These are phyloP conservation scores for Holothuria scabra DNA, from an alignment of 53 echinoderm and acorn worm species.

Conservation along the genomic window DNA sequence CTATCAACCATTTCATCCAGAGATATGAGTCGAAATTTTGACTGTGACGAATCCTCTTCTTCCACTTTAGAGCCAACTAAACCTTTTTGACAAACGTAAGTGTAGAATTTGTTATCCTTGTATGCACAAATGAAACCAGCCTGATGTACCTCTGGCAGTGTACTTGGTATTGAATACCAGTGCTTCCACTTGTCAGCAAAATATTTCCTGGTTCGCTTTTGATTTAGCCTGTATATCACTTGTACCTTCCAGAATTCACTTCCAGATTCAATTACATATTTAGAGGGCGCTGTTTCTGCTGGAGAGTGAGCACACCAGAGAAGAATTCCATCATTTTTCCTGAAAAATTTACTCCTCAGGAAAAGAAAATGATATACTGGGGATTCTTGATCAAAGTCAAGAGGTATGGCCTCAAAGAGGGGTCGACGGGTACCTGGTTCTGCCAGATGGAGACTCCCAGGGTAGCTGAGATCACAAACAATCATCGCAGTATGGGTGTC, in stretches of 20 bases:
- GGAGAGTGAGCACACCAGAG: background rate
- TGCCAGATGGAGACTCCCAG: background rate
- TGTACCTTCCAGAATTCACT: slow-evolving; percentile 12
- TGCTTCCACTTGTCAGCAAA: background rate
- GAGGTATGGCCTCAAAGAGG: slow-evolving; percentile 1
- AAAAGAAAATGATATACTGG: background rate
- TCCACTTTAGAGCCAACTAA: no score
- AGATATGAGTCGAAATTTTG: no score
- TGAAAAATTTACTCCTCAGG: slow-evolving; percentile 17
- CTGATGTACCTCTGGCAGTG: background rate
- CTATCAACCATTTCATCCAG: no score
- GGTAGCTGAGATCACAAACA: background rate
- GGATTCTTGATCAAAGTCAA: slow-evolving; percentile 28
- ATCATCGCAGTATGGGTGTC: background rate
- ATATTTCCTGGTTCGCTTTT: background rate
- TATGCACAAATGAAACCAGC: background rate
- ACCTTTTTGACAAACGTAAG: background rate
- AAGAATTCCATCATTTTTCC: background rate
- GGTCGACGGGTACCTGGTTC: slow-evolving; percentile 14
- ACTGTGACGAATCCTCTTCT: no score
- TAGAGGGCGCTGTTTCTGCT: background rate
- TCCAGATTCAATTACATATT: background rate
- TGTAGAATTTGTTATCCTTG: background rate
- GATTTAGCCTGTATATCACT: background rate
- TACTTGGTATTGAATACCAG: slow-evolving; percentile 1